Evolutionary conservation across 2,888 invertebrate species (phyloP).

Genomic region (Liodrosophila aerea): DNA sequence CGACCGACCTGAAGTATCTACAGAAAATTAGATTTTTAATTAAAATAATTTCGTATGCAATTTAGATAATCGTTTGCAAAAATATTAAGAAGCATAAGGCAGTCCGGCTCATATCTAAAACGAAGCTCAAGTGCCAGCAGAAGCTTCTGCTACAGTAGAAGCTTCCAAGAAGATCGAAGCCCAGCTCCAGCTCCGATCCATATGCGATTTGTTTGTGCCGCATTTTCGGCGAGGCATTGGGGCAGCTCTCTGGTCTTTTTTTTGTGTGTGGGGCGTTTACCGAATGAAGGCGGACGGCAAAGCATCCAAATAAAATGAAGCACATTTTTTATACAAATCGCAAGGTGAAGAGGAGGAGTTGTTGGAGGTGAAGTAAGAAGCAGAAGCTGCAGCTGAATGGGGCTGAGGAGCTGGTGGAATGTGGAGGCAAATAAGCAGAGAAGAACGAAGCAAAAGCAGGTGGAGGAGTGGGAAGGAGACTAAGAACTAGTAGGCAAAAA

Average conservation of each 20-base stretch:
- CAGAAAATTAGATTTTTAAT: conserved; percentile 82
- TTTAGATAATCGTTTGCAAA: conserved; percentile 82
- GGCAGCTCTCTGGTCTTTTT: conserved; percentile 16
- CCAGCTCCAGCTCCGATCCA: conserved; percentile 59
- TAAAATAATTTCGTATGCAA: conserved; percentile 83
- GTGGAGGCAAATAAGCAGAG: neutral
- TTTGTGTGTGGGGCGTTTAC: conserved; percentile 77
- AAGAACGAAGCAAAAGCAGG: neutral
- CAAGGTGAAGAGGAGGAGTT: conserved; percentile 17
- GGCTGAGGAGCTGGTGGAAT: neutral
- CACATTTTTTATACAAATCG: conserved; percentile 77
- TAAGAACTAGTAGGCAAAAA: no score
- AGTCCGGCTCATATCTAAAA: conserved; percentile 18
- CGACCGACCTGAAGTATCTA: neutral
- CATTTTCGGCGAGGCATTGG: conserved; percentile 50
- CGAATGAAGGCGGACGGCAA: conserved; percentile 73
- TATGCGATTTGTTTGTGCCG: conserved; percentile 78
- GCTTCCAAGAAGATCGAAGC: neutral
- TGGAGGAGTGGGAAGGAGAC: conserved; percentile 13
- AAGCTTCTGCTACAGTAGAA: conserved; percentile 6
- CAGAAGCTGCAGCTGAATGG: neutral
- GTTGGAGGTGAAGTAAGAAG: neutral
- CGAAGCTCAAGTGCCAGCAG: conserved; percentile 12
- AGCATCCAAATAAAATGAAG: conserved; percentile 80
- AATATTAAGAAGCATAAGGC: conserved; percentile 14